These are phyloP conservation scores for Molanna angustata DNA, from an alignment of 2,888 invertebrate genomes.

Conservation along the genomic window DNA sequence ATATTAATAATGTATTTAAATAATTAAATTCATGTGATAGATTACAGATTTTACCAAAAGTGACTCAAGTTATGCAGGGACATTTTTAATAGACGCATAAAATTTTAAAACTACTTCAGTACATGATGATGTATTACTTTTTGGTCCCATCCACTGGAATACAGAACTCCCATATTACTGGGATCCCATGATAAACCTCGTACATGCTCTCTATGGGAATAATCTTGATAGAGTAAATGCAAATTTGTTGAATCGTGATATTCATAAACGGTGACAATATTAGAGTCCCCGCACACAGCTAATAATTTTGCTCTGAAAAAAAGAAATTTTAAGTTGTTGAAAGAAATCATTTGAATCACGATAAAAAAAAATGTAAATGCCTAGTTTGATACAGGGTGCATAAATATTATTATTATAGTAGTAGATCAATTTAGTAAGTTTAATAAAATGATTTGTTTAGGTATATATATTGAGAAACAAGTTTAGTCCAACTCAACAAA, in stretches of 20 bases:
- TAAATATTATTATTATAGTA: neutral
- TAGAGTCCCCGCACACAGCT: conserved; percentile 28
- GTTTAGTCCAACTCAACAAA: neutral
- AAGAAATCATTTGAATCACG: neutral
- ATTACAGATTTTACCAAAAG: no score
- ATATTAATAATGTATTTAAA: no score
- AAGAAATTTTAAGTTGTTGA: no score
- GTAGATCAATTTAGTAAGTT: neutral
- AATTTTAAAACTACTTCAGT: no score
- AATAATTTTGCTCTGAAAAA: conserved; percentile 20
- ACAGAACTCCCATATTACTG: conserved; percentile 42
- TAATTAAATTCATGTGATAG: no score
- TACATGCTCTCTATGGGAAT: conserved; percentile 48
- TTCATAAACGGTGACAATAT: conserved; percentile 21
- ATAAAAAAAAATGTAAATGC: no score
- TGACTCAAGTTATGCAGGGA: no score
- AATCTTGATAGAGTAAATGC: conserved; percentile 36
- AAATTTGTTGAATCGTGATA: conserved; percentile 2
- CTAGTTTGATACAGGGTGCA: no score
- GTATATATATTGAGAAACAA: neutral
- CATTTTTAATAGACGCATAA: no score
- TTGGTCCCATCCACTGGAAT: conserved; percentile 60
- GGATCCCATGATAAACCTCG: conserved; percentile 55
- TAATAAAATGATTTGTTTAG: neutral
- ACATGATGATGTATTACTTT: conserved; percentile 45